phyloP scores from a whole-genome alignment of 2,888 invertebrate genomes.

The Itoplectis maculator region DNA sequence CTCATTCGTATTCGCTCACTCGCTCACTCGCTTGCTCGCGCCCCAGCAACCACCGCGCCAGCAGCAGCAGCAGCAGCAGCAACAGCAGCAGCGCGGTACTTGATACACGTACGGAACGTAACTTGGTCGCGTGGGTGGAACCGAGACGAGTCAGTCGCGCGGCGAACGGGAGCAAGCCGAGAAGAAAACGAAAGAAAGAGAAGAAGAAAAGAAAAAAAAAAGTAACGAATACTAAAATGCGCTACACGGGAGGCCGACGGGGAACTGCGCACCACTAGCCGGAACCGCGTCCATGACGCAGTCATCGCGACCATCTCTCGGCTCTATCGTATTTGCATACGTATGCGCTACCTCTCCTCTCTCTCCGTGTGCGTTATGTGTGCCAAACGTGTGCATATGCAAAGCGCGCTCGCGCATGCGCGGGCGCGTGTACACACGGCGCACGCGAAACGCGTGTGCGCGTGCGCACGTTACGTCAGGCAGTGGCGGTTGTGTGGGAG shows the following conservation, averaged over 20 bases:
- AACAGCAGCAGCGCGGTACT: too few relatives aligned
- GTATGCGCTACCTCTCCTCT: too few relatives aligned
- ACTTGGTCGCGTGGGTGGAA: constrained; percentile 64
- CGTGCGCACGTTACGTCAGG: constrained; percentile 31
- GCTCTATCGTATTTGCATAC: constrained; percentile 81
- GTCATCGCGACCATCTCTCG: constrained; percentile 82
- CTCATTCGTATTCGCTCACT: too few relatives aligned
- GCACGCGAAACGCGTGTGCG: not conserved
- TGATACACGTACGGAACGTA: constrained; percentile 37
- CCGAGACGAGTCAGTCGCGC: constrained; percentile 68
- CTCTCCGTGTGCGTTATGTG: too few relatives aligned
- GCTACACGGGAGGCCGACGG: constrained; percentile 75
- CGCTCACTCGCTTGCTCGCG: constrained; percentile 52
- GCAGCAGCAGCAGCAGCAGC: constrained; percentile 33
- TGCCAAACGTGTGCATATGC: constrained; percentile 20
- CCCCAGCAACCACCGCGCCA: constrained; percentile 50
- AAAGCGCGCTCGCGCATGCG: constrained; percentile 11
- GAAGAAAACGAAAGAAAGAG: constrained; percentile 59
- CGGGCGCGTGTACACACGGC: constrained; percentile 18
- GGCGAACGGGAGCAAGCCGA: constrained; percentile 55
- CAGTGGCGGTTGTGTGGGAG: not conserved
- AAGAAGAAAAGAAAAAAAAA: constrained; percentile 68
- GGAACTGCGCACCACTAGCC: constrained; percentile 84
- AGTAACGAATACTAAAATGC: constrained; percentile 60
- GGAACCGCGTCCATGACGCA: constrained; percentile 83